phyloP scores from a whole-genome alignment of 2,113 vertebrate genomes.

The Pelodiscus sinensis region DNA sequence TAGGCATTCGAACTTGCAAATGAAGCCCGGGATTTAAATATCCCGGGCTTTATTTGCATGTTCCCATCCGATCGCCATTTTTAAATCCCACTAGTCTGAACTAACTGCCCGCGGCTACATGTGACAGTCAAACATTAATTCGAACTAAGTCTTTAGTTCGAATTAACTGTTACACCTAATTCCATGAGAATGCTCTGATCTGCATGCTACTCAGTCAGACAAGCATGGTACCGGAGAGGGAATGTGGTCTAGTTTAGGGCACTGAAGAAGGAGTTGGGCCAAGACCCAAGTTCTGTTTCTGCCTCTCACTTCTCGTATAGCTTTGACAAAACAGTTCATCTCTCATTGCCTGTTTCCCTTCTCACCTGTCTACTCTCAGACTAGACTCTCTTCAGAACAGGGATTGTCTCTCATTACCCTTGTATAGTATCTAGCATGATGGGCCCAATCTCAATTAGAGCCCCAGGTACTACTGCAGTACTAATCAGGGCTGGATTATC shows the following conservation, averaged over 20 bases:
- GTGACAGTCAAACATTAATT: no score
- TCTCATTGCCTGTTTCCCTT: background rate
- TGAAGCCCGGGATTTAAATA: no score
- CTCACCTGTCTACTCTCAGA: background rate
- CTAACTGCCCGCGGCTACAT: no score
- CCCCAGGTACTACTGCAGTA: background rate
- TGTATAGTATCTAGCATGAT: background rate
- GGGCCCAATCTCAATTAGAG: background rate
- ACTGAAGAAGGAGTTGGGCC: background rate
- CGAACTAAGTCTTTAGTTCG: no score
- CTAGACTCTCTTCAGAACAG: background rate
- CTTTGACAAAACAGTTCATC: background rate
- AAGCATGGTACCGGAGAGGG: fast-evolving
- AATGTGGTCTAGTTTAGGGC: background rate
- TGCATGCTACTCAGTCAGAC: background rate
- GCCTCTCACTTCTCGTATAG: background rate
- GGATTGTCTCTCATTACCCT: background rate
- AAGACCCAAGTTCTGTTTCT: background rate
- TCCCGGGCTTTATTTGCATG: no score
- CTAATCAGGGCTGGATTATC: background rate
- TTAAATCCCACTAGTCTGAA: no score
- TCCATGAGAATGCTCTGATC: no score
- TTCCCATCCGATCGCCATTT: no score
- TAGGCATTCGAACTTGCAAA: no score
- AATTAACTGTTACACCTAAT: no score